Conservation (phyloP, 2,797 vertebrate genomes). For the Lepus townsendii region DNA sequence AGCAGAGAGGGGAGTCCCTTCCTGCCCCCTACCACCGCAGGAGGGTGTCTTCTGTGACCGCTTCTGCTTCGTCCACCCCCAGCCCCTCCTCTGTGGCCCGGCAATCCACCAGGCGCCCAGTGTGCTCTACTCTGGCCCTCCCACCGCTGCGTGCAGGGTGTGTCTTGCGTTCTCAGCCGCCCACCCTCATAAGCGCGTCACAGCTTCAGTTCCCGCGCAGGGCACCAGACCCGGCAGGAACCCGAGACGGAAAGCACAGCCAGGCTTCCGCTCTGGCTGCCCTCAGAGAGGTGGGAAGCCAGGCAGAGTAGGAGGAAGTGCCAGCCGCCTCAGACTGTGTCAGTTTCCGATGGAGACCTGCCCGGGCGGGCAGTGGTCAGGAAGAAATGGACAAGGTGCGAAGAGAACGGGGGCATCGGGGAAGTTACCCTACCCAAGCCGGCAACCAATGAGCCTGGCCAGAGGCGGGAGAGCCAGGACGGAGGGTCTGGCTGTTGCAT, state of each 20-base stretch:
- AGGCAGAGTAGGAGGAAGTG: neutral
- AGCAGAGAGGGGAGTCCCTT: neutral
- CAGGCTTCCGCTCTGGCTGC: neutral
- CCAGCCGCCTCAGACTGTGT: neutral
- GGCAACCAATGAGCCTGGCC: neutral
- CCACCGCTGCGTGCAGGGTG: accelerated
- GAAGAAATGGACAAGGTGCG: neutral
- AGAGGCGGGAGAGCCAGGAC: neutral
- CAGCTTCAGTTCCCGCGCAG: neutral
- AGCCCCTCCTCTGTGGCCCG: neutral
- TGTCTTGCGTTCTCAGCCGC: neutral
- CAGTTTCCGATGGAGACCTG: neutral
- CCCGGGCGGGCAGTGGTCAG: neutral
- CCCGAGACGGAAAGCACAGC: neutral
- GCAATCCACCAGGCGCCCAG: neutral
- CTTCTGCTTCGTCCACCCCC: neutral
- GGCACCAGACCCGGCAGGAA: accelerated
- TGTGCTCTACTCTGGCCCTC: too few species aligned
- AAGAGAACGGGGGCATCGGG: neutral
- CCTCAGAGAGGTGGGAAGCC: too few species aligned
- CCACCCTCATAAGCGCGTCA: too few species aligned
- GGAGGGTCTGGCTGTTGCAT: neutral
- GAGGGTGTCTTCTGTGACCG: neutral
- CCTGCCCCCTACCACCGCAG: neutral
- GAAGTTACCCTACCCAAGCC: neutral